Base-by-base conservation (phyloP, 2,797 vertebrate genomes). In the Platyrinchus mystaceus region DNA sequence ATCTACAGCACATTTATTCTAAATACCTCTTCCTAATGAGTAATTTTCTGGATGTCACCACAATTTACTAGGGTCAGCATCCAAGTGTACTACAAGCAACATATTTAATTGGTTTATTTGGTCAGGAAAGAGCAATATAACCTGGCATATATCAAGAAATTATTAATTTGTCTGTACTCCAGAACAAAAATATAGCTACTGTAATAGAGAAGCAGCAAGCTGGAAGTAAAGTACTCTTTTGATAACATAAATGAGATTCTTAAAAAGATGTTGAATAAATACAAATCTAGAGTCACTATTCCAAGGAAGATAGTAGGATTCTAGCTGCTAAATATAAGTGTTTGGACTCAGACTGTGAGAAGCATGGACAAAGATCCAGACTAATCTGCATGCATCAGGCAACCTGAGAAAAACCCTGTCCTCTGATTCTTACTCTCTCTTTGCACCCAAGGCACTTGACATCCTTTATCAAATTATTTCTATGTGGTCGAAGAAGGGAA, bases 11-110 rank as follows among this genome's bases (percentile, higher is more conserved):
- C 91, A 93, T 97, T 97, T 97, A 95, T 96, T 94, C 92, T 94
- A 97, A 97, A 97, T 94, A 97, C 67, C 74, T 97, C 96, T 96
- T 91, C 82, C 56, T 97, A 97, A 97, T 93, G 95, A 97, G 90
- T 90, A 97, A 97, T 97, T 97, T 97, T 97, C 95, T 95, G 71
- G 81, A 97, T 96, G 95, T 95, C 96, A 96, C 78, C 63, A 94
- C 80, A 95, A 94, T 97, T 97, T 98, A 96, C 14, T 6, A 85
- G 75, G 97, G 94, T 97, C 96, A 96, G 70, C 55, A 95, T 96
- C 74, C 75, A 94, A 97, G 82, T 96, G 90, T 97, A 94, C 84
- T 95, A 95, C 89, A 97, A 97, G 87, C 66, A 92, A 94, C 89
- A 91, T 96, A 96, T 96, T 96, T 92, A 95, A 97, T 96, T 86